Percentiles rank a stretch among this genome's conserved stretches.
Conservation (phyloP, 1,140 invertebrate genomes). For the Zaprionus inermis region DNA sequence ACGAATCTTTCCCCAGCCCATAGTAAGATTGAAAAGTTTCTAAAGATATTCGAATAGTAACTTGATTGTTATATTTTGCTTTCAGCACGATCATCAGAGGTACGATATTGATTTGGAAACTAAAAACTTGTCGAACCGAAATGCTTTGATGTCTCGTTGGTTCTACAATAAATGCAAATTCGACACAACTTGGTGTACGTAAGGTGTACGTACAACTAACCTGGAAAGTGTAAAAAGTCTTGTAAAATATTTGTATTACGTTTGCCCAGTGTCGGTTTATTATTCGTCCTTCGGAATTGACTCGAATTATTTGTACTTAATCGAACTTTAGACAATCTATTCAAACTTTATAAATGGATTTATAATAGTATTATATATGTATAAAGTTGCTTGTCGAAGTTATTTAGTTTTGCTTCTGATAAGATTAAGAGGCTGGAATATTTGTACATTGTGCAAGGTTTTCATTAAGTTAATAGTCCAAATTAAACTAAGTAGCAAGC, state of each 20-base stretch:
- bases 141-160: constrained; percentile 72
- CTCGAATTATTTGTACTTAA: background rate
- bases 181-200: constrained; percentile 70
- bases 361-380: too few species aligned
- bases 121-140: constrained; percentile 54
- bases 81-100: constrained; percentile 41
- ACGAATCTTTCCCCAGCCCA: constrained; percentile 91
- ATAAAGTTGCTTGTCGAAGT: too few species aligned
- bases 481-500: too few species aligned
- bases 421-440: background rate
- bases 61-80: background rate
- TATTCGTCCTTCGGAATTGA: background rate
- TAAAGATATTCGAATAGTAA: background rate
- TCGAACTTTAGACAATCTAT: background rate
- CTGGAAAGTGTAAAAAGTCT: too few species aligned
- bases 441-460: background rate
- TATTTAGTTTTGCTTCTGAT: too few species aligned
- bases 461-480: too few species aligned
- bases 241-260: background rate
- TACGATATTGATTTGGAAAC: constrained; percentile 58
- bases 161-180: constrained; percentile 74
- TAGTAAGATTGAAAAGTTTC: constrained; percentile 85
- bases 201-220: background rate
- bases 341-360: too few species aligned
- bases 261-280: background rate